These are phyloP conservation scores for Ophiothrix spiculata DNA, from an alignment of 35 echinoderm and acorn worm species.

Conservation along the genomic window DNA sequence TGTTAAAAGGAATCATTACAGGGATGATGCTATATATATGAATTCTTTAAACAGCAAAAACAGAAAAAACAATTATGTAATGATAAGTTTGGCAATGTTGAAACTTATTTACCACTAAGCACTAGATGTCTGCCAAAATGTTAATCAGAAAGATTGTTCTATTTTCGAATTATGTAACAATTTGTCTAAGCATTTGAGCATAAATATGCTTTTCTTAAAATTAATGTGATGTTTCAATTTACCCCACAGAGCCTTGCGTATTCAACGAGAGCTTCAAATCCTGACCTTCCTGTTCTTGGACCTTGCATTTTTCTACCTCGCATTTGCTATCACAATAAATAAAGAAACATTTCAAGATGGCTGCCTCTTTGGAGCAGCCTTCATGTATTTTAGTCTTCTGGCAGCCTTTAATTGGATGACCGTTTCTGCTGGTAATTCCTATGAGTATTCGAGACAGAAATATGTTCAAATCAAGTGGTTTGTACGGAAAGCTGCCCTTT, in stretches of 20 bases:
- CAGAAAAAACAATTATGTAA: no score
- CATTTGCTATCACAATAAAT: neutral
- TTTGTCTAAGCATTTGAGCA: no score
- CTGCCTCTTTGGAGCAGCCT: neutral
- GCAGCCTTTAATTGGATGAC: neutral
- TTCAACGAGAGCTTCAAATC: neutral
- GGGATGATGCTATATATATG: no score
- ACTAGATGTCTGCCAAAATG: no score
- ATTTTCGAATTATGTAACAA: no score
- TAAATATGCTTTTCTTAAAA: no score
- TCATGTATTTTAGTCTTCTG: neutral
- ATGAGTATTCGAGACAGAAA: neutral
- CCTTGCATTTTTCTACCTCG: neutral
- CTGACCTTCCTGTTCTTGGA: neutral
- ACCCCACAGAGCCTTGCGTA: neutral
- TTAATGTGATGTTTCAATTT: no score
- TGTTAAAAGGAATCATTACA: no score
- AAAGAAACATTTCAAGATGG: neutral
- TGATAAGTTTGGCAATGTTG: no score
- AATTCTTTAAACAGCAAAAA: no score
- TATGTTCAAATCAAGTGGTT: neutral
- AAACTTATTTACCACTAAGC: no score
- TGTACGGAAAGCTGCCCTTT: neutral
- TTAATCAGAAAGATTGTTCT: no score
- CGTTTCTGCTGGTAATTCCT: neutral